Evolutionary conservation across 2,797 vertebrate species (phyloP).

Genomic region (Ciconia nigra): DNA sequence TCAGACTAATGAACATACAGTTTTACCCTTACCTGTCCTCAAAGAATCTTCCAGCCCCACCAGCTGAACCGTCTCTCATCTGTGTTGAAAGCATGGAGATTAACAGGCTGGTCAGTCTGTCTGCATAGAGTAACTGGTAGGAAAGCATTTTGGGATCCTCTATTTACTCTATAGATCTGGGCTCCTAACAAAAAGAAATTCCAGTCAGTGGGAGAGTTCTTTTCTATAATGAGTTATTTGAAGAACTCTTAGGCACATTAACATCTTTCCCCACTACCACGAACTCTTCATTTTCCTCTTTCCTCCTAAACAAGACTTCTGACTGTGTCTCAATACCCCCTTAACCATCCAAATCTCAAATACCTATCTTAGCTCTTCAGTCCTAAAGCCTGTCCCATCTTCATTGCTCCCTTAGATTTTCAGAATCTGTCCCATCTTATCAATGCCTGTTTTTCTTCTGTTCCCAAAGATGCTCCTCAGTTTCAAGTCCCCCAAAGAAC

Average conservation of each 20-base stretch:
- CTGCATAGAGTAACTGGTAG: not conserved
- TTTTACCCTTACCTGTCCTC: not conserved
- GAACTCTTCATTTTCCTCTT: not conserved
- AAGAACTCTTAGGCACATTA: not conserved
- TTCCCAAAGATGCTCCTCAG: not conserved
- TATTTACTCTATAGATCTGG: not conserved
- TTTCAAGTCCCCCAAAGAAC: not conserved
- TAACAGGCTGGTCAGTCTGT: not conserved
- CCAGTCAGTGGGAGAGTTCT: not conserved
- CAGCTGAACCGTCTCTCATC: not conserved
- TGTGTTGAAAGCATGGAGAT: not conserved
- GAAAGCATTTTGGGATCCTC: not conserved
- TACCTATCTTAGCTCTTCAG: not conserved
- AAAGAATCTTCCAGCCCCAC: not conserved
- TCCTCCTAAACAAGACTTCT: not conserved
- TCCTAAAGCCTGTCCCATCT: not conserved
- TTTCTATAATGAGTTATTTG: not conserved
- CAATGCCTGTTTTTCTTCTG: not conserved
- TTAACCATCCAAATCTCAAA: not conserved
- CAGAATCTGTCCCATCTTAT: not conserved
- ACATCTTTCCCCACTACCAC: not conserved
- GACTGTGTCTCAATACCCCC: not conserved
- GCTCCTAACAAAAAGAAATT: not conserved
- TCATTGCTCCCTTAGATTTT: not conserved
- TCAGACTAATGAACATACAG: not conserved